phyloP scores from a whole-genome alignment of 2,888 invertebrate species.

The Isotomurus palustris region DNA sequence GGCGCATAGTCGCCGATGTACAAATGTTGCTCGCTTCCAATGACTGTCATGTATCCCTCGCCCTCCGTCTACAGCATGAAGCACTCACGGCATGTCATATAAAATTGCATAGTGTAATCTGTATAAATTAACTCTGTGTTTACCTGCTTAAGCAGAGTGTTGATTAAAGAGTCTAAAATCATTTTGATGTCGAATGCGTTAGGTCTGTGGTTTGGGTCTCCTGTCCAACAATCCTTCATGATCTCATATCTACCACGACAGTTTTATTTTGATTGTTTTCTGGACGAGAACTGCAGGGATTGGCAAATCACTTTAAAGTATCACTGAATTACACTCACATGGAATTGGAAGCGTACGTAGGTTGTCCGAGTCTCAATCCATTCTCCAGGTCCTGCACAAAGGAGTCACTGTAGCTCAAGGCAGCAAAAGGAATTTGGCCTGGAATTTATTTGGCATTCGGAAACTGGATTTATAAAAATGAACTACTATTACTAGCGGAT shows the following conservation, averaged over 20 bases:
- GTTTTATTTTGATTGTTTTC: too few relatives aligned
- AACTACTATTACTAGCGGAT: background rate
- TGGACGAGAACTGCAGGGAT: background rate
- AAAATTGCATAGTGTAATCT: background rate
- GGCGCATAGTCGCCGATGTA: background rate
- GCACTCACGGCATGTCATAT: background rate
- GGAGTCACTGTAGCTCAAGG: slow-evolving; percentile 21
- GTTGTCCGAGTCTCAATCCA: slow-evolving; percentile 23
- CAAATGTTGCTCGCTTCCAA: slow-evolving; percentile 8
- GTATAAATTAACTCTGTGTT: background rate
- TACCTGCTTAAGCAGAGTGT: slow-evolving; percentile 18
- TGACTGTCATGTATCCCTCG: slow-evolving; percentile 18
- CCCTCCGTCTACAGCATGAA: slow-evolving; percentile 4
- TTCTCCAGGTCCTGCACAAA: slow-evolving; percentile 26
- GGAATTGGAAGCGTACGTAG: slow-evolving; percentile 16
- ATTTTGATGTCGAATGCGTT: slow-evolving; percentile 27
- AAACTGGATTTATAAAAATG: background rate
- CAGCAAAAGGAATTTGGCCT: slow-evolving; percentile 32
- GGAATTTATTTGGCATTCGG: background rate
- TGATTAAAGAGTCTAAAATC: slow-evolving; percentile 21
- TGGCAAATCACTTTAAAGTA: background rate
- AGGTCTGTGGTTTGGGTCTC: slow-evolving; percentile 27
- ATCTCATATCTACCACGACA: slow-evolving; percentile 31
- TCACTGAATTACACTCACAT: slow-evolving; percentile 16
- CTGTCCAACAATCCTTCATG: slow-evolving; percentile 33